Percentiles rank a stretch among this genome's conserved stretches.
Conservation (phyloP, 2,888 invertebrate genomes). For the Dryadula phaetusa region DNA sequence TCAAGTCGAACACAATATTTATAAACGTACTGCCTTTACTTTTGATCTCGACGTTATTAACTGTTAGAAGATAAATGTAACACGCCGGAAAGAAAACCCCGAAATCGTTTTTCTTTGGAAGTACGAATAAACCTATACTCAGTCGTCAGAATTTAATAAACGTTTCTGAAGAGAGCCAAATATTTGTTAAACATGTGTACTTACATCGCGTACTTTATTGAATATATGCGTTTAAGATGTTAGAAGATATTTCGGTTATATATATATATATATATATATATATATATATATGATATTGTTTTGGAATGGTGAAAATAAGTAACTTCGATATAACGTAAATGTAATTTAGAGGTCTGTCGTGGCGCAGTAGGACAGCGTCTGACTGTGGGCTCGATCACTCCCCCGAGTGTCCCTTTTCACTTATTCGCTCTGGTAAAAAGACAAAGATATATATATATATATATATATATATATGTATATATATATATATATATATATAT, state of each 20-base stretch:
- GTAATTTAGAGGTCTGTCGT: no score
- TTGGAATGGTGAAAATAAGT: background rate
- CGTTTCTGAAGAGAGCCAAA: conserved; percentile 12
- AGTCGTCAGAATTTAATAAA: conserved; percentile 21
- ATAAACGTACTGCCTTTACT: background rate
- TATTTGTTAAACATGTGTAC: conserved; percentile 23
- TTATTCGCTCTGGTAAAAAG: no score
- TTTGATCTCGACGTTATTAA: conserved; percentile 13
- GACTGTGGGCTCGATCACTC: no score
- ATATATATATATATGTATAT: no score
- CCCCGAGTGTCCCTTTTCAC: no score
- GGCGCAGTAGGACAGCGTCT: no score
- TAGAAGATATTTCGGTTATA: background rate
- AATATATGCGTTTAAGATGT: background rate
- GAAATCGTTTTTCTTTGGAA: conserved; percentile 14
- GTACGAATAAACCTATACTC: background rate
- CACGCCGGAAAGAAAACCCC: conserved; percentile 4
- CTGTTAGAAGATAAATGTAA: conserved; percentile 9
- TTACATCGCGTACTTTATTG: conserved; percentile 8
- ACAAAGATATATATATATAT: no score
- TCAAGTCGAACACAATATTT: background rate
- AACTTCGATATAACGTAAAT: no score
- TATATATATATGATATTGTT: background rate
- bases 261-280: background rate
- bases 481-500: no score